Evolutionary conservation across 2,888 invertebrate genomes (phyloP).

Genomic region (Eupithecia subfuscata): DNA sequence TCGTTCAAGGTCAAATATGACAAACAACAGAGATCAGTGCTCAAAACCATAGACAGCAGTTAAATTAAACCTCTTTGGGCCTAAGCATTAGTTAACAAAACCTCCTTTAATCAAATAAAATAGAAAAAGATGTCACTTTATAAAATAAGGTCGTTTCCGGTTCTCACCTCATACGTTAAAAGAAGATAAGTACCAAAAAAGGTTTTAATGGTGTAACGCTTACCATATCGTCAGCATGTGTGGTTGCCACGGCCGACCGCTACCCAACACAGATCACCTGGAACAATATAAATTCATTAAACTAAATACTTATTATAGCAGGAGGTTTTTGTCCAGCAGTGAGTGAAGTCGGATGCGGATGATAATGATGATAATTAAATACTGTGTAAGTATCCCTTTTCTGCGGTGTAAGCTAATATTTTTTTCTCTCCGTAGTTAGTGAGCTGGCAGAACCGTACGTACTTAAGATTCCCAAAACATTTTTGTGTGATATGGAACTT

Average conservation of each 20-base stretch:
- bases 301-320: neutral
- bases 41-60: neutral
- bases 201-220: slow-evolving; percentile 54
- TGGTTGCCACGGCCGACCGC: slow-evolving; percentile 78
- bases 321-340: neutral
- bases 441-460: neutral
- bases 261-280: slow-evolving; percentile 82
- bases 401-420: neutral
- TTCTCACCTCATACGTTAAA: neutral
- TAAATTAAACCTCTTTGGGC: neutral
- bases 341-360: neutral
- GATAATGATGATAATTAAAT: neutral
- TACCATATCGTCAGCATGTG: slow-evolving; percentile 93
- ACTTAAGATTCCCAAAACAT: too few species aligned
- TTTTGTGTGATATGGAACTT: neutral
- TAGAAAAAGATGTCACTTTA: neutral
- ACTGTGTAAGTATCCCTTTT: neutral
- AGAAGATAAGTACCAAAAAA: neutral
- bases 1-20: neutral
- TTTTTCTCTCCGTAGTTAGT: neutral
- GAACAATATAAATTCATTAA: slow-evolving; percentile 47
- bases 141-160: neutral
- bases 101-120: neutral
- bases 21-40: neutral
- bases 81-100: neutral